Conservation (phyloP, 2,888 invertebrate species). For the Eretmocerus hayati region DNA sequence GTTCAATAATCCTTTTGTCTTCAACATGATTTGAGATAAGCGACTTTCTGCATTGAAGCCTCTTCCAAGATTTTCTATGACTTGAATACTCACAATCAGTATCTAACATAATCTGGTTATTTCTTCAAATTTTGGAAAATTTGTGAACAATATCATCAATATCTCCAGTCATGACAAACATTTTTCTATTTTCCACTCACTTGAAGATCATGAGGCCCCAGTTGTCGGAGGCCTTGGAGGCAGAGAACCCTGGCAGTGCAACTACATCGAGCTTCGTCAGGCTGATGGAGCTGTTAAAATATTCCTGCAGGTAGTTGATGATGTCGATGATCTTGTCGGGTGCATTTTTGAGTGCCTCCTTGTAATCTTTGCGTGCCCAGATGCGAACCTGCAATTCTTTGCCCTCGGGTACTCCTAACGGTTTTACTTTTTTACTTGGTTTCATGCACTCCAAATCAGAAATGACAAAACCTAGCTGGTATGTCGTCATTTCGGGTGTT, state of each 20-base stretch:
- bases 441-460: constrained; percentile 55
- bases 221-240: constrained; percentile 66
- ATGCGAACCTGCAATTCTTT: constrained; percentile 50
- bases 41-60: too few species aligned
- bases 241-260: constrained; percentile 65
- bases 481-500: constrained; percentile 71
- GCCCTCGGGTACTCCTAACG: constrained; percentile 46
- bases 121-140: too few species aligned
- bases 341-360: constrained; percentile 54
- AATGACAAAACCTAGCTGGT: constrained; percentile 65
- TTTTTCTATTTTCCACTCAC: too few species aligned
- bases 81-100: too few species aligned
- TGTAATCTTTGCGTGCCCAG: constrained; percentile 60
- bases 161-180: too few species aligned
- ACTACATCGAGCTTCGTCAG: constrained; percentile 64
- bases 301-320: constrained; percentile 55
- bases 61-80: too few species aligned
- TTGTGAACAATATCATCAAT: too few species aligned
- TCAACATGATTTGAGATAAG: too few species aligned
- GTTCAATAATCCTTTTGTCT: too few species aligned
- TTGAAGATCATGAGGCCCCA: constrained; percentile 76
- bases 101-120: too few species aligned
- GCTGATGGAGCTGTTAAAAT: constrained; percentile 61
- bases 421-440: constrained; percentile 39
- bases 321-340: constrained; percentile 55